phyloP scores from a whole-genome alignment of 2,888 invertebrate species.

The Papilio elwesi region DNA sequence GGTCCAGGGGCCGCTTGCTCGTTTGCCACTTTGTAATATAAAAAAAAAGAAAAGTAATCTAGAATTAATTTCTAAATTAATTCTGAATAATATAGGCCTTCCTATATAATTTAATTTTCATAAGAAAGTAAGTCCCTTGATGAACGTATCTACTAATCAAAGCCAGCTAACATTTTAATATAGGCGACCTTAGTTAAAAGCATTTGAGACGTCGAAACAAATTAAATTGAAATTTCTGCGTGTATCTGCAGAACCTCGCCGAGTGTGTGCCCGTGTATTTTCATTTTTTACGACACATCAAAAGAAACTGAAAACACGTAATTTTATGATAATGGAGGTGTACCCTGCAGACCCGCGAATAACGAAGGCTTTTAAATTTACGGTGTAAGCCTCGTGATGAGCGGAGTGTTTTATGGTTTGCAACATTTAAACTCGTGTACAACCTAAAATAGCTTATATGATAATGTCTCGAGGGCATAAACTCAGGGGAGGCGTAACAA shows the following conservation, averaged over 20 bases:
- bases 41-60: not conserved
- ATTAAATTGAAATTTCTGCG: constrained; percentile 45
- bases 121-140: constrained; percentile 9
- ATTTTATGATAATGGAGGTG: constrained; percentile 82
- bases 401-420: constrained; percentile 69
- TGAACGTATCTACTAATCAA: constrained; percentile 28
- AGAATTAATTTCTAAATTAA: not conserved
- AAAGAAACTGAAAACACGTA: constrained; percentile 81
- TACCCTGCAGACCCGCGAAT: constrained; percentile 65
- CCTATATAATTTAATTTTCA: not conserved
- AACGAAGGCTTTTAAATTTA: constrained; percentile 80
- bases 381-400: constrained; percentile 69
- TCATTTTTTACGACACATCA: constrained; percentile 79
- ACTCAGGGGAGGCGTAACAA: constrained; percentile 39
- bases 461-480: constrained; percentile 48
- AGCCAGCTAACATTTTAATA: constrained; percentile 28
- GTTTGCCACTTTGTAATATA: too few species aligned
- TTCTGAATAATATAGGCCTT: not conserved
- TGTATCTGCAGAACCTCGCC: constrained; percentile 46
- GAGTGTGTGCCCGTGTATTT: constrained; percentile 63
- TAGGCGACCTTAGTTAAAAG: constrained; percentile 19
- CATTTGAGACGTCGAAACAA: constrained; percentile 39
- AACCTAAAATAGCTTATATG: constrained; percentile 35
- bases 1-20: too few species aligned
- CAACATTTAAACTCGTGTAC: constrained; percentile 63